A percentile compares a stretch with the other conserved stretches of the same genome.
These are phyloP conservation scores for Eurois occulta DNA, from an alignment of 2,888 invertebrate species.

Conservation along the genomic window DNA sequence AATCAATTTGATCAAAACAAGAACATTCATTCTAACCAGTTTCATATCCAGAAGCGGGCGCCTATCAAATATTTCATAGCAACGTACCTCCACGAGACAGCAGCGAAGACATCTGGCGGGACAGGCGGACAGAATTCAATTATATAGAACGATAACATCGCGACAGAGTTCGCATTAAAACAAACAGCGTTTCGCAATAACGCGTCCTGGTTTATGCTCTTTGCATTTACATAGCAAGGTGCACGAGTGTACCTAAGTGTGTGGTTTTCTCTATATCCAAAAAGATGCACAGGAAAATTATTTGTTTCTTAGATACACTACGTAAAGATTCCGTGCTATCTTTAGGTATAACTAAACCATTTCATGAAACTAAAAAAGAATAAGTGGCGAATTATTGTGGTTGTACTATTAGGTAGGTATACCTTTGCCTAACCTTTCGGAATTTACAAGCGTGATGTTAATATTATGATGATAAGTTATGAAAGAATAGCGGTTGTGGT, in stretches of 20 bases:
- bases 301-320: neutral
- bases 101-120: slow-evolving; percentile 78
- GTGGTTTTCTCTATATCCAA: slow-evolving; percentile 24
- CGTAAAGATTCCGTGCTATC: neutral
- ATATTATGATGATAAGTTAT: too few relatives aligned
- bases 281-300: neutral
- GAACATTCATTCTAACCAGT: slow-evolving; percentile 62
- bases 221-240: slow-evolving; percentile 69
- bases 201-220: slow-evolving; percentile 64
- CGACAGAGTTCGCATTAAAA: slow-evolving; percentile 78
- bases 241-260: slow-evolving; percentile 39
- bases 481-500: too few relatives aligned
- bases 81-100: slow-evolving; percentile 77
- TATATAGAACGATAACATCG: slow-evolving; percentile 79
- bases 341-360: neutral
- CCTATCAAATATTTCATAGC: slow-evolving; percentile 86
- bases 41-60: slow-evolving; percentile 72
- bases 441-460: too few relatives aligned
- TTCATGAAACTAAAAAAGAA: too few relatives aligned
- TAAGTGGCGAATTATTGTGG: too few relatives aligned
- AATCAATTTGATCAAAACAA: slow-evolving; percentile 69
- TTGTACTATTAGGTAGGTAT: too few relatives aligned
- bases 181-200: slow-evolving; percentile 75
- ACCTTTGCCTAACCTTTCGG: too few relatives aligned
- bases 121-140: slow-evolving; percentile 82